These are phyloP conservation scores for Zaprionus africanus DNA, from an alignment of 1,140 invertebrate genomes.

Conservation along the genomic window DNA sequence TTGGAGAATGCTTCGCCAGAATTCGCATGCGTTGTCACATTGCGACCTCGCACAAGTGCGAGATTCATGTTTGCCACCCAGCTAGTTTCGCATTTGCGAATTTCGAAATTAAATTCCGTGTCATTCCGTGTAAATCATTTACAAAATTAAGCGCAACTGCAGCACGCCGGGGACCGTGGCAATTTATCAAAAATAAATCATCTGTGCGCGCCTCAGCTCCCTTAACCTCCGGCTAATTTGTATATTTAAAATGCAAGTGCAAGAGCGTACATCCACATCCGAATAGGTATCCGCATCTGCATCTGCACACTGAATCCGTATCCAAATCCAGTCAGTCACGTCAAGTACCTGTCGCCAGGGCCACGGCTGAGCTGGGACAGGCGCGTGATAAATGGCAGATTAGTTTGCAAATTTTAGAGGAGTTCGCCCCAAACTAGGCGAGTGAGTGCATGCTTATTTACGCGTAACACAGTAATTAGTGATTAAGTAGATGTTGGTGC, in stretches of 20 bases:
- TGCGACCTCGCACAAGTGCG: constrained; percentile 44
- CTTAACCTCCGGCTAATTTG: constrained; percentile 24
- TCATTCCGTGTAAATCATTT: constrained; percentile 83
- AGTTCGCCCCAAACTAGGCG: background rate
- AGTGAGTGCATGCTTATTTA: constrained; percentile 43
- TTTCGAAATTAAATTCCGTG: constrained; percentile 83
- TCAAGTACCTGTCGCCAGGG: constrained; percentile 67
- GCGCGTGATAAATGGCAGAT: constrained; percentile 75
- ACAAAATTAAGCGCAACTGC: constrained; percentile 64
- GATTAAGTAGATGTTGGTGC: constrained; percentile 68
- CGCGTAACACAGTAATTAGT: constrained; percentile 74
- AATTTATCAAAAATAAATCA: constrained; percentile 84
- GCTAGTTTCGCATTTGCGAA: constrained; percentile 78
- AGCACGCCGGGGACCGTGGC: constrained; percentile 54
- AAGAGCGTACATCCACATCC: constrained; percentile 23
- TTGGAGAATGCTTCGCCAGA: constrained; percentile 11
- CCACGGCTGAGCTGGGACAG: constrained; percentile 17
- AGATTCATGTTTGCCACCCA: constrained; percentile 83
- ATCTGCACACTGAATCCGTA: constrained; percentile 1
- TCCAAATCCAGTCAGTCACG: constrained; percentile 28
- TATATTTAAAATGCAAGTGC: constrained; percentile 52
- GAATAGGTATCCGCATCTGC: constrained; percentile 10
- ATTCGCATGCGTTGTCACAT: constrained; percentile 35
- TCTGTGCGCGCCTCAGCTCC: constrained; percentile 66
- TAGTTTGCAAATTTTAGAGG: constrained; percentile 74